Conservation (phyloP, 2,888 invertebrate genomes). For the Ennomos fuscantarius region DNA sequence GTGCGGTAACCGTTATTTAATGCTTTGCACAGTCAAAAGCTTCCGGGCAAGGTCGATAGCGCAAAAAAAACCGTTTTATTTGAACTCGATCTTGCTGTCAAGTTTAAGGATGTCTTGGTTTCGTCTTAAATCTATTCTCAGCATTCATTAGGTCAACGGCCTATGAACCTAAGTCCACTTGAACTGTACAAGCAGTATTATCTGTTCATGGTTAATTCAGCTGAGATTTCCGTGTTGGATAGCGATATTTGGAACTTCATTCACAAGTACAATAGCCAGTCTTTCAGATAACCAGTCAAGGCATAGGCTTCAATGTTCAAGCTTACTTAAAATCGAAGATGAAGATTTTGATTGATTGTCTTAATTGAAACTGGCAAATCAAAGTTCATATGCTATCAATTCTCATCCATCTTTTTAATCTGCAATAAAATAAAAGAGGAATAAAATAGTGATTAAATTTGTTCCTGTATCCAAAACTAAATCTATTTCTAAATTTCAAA, state of each 20-base stretch:
- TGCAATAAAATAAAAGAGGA: no score
- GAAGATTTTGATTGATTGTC: no score
- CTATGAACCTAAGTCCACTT: conserved; percentile 35
- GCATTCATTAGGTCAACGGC: conserved; percentile 32
- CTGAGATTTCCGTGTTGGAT: conserved; percentile 29
- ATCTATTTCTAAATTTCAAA: neutral
- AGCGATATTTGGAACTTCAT: conserved; percentile 2
- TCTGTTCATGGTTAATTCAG: conserved; percentile 19
- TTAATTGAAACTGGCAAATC: no score
- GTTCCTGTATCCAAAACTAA: no score
- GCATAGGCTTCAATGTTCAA: no score
- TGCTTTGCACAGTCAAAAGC: conserved; percentile 4
- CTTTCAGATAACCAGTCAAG: no score
- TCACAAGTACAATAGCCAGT: neutral
- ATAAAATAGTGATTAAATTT: no score
- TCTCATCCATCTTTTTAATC: neutral
- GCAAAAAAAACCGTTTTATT: conserved; percentile 5
- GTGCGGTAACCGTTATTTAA: conserved; percentile 4
- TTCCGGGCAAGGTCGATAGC: conserved; percentile 10
- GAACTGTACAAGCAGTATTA: conserved; percentile 17
- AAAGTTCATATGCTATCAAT: no score
- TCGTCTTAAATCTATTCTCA: conserved; percentile 32
- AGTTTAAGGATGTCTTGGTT: conserved; percentile 17
- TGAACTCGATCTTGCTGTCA: neutral
- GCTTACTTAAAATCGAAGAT: no score